Conservation (phyloP, 2,113 vertebrate species). For the Amphiprion percula region DNA sequence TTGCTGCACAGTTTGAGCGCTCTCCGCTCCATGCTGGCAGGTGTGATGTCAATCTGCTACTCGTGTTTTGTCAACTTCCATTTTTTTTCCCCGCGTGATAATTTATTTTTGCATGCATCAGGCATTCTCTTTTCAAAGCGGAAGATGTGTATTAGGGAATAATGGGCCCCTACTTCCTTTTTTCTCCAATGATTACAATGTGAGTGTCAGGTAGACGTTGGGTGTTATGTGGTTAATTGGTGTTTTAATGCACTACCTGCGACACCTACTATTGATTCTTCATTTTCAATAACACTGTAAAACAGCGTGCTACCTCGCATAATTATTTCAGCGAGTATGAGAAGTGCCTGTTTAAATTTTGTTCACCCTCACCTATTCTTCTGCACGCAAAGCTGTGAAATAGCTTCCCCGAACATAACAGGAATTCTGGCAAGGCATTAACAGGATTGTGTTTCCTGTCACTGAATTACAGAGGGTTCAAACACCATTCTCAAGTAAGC, state of each 20-base stretch:
- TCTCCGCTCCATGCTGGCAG: conserved; percentile 24
- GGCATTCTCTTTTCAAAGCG: conserved; percentile 35
- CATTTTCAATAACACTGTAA: conserved; percentile 74
- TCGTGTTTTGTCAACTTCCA: conserved; percentile 52
- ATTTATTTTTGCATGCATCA: conserved; percentile 65
- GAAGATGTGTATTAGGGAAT: conserved; percentile 52
- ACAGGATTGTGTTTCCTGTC: conserved; percentile 65
- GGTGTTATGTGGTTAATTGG: conserved; percentile 82
- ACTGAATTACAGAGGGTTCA: conserved; percentile 67
- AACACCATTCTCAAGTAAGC: conserved; percentile 73
- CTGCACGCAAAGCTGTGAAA: conserved; percentile 72
- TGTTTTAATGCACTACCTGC: conserved; percentile 75
- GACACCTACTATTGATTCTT: conserved; percentile 79
- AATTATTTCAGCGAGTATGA: conserved; percentile 73
- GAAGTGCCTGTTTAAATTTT: conserved; percentile 74
- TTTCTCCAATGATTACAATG: conserved; percentile 62
- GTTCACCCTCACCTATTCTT: conserved; percentile 70
- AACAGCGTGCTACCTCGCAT: conserved; percentile 72
- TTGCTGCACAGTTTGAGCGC: conserved; percentile 44
- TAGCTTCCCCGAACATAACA: conserved; percentile 63
- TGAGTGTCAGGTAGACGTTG: conserved; percentile 66
- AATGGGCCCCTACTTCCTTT: conserved; percentile 58
- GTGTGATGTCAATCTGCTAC: conserved; percentile 52
- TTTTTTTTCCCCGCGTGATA: conserved; percentile 36
- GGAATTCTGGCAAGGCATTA: conserved; percentile 66